Evolutionary conservation across 2,113 vertebrate species (phyloP).

Genomic region (Psephotus haematonotus): DNA sequence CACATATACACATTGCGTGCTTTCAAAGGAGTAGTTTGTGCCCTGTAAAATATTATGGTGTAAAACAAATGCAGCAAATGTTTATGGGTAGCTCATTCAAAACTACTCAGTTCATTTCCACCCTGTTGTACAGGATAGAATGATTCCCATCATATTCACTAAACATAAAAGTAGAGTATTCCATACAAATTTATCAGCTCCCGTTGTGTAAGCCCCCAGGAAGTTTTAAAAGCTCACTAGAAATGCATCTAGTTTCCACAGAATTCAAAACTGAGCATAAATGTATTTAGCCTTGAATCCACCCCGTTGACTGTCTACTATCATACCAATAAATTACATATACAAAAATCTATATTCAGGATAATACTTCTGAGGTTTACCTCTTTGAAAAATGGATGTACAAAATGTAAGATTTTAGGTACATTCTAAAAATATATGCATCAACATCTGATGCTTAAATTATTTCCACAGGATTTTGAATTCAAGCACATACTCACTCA

Average conservation of each 20-base stretch:
- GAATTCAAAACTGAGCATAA: slow-evolving; percentile 18
- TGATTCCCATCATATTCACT: background rate
- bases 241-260: background rate
- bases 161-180: slow-evolving; percentile 26
- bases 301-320: background rate
- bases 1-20: background rate
- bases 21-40: slow-evolving; percentile 15
- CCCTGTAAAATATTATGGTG: background rate
- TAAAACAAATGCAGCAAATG: slow-evolving; percentile 48
- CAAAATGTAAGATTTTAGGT: background rate
- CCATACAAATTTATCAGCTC: slow-evolving; percentile 56
- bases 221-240: slow-evolving; percentile 44
- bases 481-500: background rate
- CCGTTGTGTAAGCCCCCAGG: slow-evolving; percentile 31
- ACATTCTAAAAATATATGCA: background rate
- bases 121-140: background rate
- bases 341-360: background rate
- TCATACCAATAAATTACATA: background rate
- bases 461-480: background rate
- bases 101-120: slow-evolving; percentile 47
- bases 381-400: background rate
- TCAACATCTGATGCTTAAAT: background rate
- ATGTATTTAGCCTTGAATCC: background rate
- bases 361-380: background rate
- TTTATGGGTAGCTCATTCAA: slow-evolving; percentile 42